These are phyloP conservation scores for Eupithecia dodoneata DNA, from an alignment of 2,888 invertebrate species.

Conservation along the genomic window DNA sequence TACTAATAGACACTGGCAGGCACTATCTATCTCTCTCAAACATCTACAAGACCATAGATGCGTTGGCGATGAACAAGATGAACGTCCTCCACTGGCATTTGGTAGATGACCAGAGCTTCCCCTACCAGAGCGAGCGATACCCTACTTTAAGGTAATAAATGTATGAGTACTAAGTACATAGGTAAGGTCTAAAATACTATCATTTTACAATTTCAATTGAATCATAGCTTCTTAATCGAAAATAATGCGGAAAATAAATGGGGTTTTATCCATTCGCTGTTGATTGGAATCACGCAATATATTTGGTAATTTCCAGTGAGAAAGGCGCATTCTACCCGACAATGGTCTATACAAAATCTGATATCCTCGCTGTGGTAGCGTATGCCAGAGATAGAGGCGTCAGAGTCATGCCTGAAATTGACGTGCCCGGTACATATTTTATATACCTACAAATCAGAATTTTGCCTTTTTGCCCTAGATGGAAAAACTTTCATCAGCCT, in stretches of 20 bases:
- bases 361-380: constrained; percentile 87
- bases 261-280: not conserved
- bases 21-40: constrained; percentile 90
- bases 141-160: constrained; percentile 88
- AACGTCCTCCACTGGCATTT: constrained; percentile 99
- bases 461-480: constrained; percentile 89
- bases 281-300: not conserved
- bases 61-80: constrained; percentile 95
- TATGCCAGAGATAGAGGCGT: constrained; percentile 92
- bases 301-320: constrained; percentile 64
- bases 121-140: constrained; percentile 90
- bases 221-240: too few species aligned
- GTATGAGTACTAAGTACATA: not conserved
- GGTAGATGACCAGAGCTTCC: constrained; percentile 96
- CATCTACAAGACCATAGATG: constrained; percentile 88
- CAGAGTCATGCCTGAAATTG: constrained; percentile 94
- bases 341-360: constrained; percentile 85
- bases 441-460: not conserved
- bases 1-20: constrained; percentile 94
- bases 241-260: not conserved
- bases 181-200: too few species aligned
- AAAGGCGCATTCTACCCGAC: constrained; percentile 87
- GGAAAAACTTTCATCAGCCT: constrained; percentile 54
- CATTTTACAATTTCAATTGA: too few species aligned
- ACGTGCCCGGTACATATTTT: constrained; percentile 88